Evolutionary conservation across 2,797 vertebrate genomes (phyloP).

Genomic region (Pipistrellus kuhlii): DNA sequence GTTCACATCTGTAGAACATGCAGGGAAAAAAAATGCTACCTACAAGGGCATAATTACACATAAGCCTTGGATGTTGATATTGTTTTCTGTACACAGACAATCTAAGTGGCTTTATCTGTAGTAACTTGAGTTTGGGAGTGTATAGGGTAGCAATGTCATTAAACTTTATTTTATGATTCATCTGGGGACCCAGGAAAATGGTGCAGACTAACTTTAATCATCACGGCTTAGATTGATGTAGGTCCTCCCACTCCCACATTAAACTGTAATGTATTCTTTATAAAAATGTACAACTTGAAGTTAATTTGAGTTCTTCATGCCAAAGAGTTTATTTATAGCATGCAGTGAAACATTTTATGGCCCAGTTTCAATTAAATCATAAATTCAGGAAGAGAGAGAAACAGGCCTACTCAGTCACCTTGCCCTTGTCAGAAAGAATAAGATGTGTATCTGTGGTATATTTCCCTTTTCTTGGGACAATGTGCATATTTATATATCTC

Average conservation of each 20-base stretch:
- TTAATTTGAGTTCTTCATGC: conserved; percentile 79
- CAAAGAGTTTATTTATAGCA: conserved; percentile 81
- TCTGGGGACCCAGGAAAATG: conserved; percentile 26
- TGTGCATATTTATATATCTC: conserved; percentile 69
- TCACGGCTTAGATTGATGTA: conserved; percentile 71
- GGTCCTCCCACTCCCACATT: conserved; percentile 57
- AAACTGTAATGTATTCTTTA: conserved; percentile 71
- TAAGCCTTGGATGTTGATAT: not conserved
- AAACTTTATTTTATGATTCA: conserved; percentile 66
- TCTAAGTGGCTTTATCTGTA: not conserved
- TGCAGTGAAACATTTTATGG: conserved; percentile 75
- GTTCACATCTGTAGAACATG: not conserved
- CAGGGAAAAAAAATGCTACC: not conserved
- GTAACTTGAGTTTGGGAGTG: not conserved
- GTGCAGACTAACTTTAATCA: conserved; percentile 71
- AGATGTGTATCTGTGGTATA: conserved; percentile 27
- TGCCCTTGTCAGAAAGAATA: conserved; percentile 68
- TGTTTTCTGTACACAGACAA: conserved; percentile 24
- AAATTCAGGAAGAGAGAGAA: conserved; percentile 75
- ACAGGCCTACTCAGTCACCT: conserved; percentile 73
- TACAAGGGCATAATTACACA: not conserved
- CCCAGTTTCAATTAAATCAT: conserved; percentile 77
- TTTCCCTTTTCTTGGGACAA: conserved; percentile 65
- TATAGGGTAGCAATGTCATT: conserved; percentile 24
- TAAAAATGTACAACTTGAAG: conserved; percentile 76